Evolutionary conservation across 2,797 vertebrate genomes (phyloP).

Genomic region (Sebastes umbrosus): DNA sequence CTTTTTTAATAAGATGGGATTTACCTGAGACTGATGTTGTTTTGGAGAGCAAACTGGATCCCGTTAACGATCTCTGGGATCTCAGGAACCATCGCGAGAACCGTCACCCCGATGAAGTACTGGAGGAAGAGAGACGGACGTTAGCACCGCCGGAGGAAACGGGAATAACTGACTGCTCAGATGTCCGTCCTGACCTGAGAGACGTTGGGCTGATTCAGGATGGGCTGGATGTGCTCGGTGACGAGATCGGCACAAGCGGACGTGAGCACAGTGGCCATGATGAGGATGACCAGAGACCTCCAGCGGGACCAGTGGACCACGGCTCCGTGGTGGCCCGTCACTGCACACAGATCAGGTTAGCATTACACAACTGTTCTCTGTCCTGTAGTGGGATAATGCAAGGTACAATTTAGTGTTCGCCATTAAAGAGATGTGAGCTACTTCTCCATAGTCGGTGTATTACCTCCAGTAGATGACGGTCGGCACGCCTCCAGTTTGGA

Average conservation of each 20-base stretch:
- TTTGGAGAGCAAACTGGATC: constrained; percentile 92
- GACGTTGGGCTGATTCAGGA: constrained; percentile 85
- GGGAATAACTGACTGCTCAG: not conserved
- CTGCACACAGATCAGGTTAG: constrained; percentile 34
- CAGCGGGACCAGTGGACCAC: constrained; percentile 88
- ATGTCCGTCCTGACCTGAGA: constrained; percentile 82
- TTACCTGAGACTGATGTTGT: constrained; percentile 91
- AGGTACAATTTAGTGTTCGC: not conserved
- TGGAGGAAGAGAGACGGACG: constrained; percentile 31
- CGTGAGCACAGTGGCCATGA: constrained; percentile 86
- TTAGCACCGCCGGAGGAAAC: not conserved
- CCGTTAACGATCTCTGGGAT: constrained; percentile 92
- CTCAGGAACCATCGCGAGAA: constrained; percentile 91
- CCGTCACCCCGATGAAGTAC: constrained; percentile 91
- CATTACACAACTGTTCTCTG: not conserved
- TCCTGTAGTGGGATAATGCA: not conserved
- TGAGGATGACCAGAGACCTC: constrained; percentile 84
- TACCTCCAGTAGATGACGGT: not conserved
- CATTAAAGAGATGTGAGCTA: not conserved
- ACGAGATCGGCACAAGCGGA: constrained; percentile 90
- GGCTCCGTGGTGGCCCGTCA: constrained; percentile 68
- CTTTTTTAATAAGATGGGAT: not conserved
- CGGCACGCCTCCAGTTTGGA: no score
- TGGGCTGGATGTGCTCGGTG: constrained; percentile 91
- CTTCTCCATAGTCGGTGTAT: not conserved